Percentiles rank a stretch among this genome's conserved stretches.
These are phyloP conservation scores for Ameiurus melas DNA, from an alignment of 2,113 vertebrate species.

Conservation along the genomic window DNA sequence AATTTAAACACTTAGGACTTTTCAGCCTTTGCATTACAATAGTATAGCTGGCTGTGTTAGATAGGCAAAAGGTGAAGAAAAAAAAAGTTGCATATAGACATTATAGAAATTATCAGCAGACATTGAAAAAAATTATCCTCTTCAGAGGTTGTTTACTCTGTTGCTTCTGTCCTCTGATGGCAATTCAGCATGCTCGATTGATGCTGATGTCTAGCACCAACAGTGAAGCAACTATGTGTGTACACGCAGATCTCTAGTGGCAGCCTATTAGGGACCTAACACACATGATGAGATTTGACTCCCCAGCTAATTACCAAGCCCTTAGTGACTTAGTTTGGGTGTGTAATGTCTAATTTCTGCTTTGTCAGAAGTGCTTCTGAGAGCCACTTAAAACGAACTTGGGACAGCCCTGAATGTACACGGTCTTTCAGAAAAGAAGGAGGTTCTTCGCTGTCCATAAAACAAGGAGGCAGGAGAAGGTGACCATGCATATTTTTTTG, in stretches of 20 bases:
- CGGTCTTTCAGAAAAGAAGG: neutral
- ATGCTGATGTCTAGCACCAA: neutral
- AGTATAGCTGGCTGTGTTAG: neutral
- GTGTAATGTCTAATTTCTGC: neutral
- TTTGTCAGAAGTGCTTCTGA: neutral
- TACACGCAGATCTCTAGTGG: neutral
- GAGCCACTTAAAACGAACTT: neutral
- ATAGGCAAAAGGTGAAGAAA: neutral
- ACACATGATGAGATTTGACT: conserved; percentile 2
- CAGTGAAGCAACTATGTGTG: neutral
- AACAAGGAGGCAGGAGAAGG: neutral
- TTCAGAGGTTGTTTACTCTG: neutral
- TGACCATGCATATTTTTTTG: neutral
- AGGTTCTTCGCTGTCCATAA: neutral
- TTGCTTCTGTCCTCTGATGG: neutral
- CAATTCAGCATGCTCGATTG: neutral
- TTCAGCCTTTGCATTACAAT: neutral
- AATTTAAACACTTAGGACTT: neutral
- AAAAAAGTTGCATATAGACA: no score
- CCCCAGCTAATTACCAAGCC: neutral
- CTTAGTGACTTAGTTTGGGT: neutral
- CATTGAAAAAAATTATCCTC: neutral
- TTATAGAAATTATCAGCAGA: neutral
- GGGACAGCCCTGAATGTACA: neutral
- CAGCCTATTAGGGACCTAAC: neutral